Percentiles rank a stretch among this genome's conserved stretches.
These are phyloP conservation scores for Chromobotia macracanthus DNA, from an alignment of 2,797 vertebrate genomes.

Conservation along the genomic window DNA sequence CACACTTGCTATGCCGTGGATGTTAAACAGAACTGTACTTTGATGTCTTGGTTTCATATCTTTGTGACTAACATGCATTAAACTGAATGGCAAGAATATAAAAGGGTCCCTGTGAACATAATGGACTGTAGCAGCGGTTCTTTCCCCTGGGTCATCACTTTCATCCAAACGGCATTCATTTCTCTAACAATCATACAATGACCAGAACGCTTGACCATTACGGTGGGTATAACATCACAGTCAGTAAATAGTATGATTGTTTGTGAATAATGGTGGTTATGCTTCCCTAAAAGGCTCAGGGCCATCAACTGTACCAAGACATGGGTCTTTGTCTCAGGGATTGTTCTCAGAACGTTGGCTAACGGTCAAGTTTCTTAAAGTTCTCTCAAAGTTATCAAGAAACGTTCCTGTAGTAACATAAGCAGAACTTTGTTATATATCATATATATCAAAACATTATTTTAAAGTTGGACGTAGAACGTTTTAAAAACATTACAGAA, in stretches of 20 bases:
- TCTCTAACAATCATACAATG: not conserved
- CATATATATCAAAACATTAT: too few relatives aligned
- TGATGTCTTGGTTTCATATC: slow-evolving; percentile 29
- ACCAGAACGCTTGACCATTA: slow-evolving; percentile 12
- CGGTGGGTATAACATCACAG: not conserved
- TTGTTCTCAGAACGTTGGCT: too few relatives aligned
- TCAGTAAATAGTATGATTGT: not conserved
- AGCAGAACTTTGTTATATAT: too few relatives aligned
- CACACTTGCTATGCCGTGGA: not conserved
- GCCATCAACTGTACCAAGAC: not conserved
- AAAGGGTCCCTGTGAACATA: slow-evolving; percentile 32
- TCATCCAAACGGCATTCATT: not conserved
- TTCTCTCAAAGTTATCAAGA: too few relatives aligned
- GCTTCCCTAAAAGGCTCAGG: not conserved
- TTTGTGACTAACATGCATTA: slow-evolving; percentile 25
- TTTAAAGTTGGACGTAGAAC: too few relatives aligned
- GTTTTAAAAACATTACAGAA: too few relatives aligned
- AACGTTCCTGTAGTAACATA: too few relatives aligned
- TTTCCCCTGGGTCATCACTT: slow-evolving; percentile 16
- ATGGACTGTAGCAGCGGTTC: slow-evolving; percentile 30
- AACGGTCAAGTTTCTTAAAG: too few relatives aligned
- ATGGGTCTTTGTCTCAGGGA: too few relatives aligned
- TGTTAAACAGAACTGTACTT: slow-evolving; percentile 11
- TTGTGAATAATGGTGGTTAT: slow-evolving; percentile 15
- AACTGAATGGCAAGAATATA: slow-evolving; percentile 30